Evolutionary conservation across 1,140 invertebrate genomes (phyloP).

Genomic region (Microplitis demolitor): DNA sequence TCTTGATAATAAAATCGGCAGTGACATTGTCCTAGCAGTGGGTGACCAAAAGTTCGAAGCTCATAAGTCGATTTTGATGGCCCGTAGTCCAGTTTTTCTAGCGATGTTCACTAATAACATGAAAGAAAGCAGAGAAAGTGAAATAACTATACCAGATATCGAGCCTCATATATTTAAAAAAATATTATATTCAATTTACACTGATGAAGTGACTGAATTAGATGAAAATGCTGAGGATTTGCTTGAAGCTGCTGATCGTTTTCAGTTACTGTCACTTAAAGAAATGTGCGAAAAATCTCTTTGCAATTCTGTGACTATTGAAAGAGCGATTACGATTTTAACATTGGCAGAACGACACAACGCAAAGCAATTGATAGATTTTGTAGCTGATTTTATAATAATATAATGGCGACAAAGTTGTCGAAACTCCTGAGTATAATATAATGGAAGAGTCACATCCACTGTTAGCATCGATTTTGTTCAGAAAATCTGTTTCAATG

Average conservation of each 20-base stretch:
- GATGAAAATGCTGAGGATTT: background rate
- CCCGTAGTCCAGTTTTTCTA: background rate
- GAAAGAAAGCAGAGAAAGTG: background rate
- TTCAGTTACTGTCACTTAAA: background rate
- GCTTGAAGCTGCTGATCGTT: background rate
- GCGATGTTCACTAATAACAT: background rate
- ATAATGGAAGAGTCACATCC: no score
- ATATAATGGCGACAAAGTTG: no score
- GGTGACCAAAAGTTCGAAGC: background rate
- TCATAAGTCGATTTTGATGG: background rate
- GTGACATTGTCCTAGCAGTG: background rate
- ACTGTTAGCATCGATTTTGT: no score
- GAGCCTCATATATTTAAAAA: background rate
- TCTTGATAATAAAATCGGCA: no score
- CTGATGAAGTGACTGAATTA: background rate
- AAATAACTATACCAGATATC: background rate
- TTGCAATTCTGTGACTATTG: no score
- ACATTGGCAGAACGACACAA: no score
- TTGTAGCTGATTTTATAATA: no score
- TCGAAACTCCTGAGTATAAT: no score
- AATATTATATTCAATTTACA: constrained; percentile 1
- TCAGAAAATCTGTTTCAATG: no score
- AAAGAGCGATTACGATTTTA: no score
- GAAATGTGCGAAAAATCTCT: background rate
- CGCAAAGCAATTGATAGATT: no score